Percentiles rank a stretch among this genome's conserved stretches.
Evolutionary conservation across 2,797 vertebrate genomes (phyloP).

Genomic region (Squalus acanthias): DNA sequence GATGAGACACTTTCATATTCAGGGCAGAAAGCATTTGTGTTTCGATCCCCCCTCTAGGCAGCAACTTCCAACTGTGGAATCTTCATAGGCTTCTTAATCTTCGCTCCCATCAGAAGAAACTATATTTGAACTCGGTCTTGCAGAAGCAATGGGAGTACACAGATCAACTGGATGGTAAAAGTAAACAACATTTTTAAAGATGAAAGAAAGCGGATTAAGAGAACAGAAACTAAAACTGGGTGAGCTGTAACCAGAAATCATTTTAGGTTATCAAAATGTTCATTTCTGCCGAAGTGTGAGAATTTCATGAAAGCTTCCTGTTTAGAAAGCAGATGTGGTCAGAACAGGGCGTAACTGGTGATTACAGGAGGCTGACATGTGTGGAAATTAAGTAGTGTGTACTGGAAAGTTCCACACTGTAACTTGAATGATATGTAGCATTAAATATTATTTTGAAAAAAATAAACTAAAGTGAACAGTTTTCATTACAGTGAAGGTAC

Average conservation of each 20-base stretch:
- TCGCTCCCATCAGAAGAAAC: neutral
- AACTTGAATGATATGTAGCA: neutral
- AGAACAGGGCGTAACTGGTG: slow-evolving; percentile 19
- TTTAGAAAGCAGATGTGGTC: slow-evolving; percentile 24
- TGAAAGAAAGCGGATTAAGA: slow-evolving; percentile 10
- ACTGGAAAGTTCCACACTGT: neutral
- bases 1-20: neutral
- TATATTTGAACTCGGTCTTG: neutral
- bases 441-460: neutral
- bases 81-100: neutral
- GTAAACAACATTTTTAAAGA: neutral
- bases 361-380: neutral
- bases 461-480: neutral
- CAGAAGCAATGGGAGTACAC: neutral
- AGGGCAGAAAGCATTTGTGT: neutral
- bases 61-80: neutral
- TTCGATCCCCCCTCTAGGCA: neutral
- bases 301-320: slow-evolving; percentile 5
- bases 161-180: neutral
- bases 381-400: neutral
- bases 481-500: neutral
- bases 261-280: neutral
- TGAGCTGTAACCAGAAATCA: neutral
- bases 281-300: neutral
- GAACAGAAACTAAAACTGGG: neutral